A percentile compares a stretch with the other conserved stretches of the same genome.
These are phyloP conservation scores for Zapus hudsonius DNA, from an alignment of 2,113 vertebrate genomes.

Conservation along the genomic window DNA sequence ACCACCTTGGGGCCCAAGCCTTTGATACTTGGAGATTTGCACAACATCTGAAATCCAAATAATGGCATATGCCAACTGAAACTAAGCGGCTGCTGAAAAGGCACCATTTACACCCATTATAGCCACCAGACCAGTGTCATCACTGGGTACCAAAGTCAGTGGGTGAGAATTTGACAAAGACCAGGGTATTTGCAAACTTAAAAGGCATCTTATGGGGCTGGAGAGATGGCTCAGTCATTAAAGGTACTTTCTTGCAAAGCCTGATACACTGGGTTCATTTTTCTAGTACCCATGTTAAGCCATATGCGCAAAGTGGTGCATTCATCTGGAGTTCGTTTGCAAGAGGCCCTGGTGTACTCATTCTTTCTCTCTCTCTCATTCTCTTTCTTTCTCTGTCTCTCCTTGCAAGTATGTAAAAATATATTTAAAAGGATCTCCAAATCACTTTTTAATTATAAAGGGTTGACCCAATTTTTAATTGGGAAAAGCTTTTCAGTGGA, in stretches of 20 bases:
- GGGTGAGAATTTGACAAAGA: background rate
- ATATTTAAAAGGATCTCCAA: background rate
- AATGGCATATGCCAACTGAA: background rate
- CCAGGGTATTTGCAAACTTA: background rate
- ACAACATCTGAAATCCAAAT: background rate
- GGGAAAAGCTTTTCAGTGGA: background rate
- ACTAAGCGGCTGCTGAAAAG: background rate
- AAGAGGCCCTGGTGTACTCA: too few species aligned
- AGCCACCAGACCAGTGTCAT: background rate
- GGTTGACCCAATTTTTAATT: background rate
- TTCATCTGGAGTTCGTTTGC: too few species aligned
- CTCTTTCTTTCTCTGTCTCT: too few species aligned
- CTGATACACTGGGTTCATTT: too few species aligned
- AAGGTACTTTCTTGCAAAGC: too few species aligned
- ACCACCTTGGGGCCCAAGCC: background rate
- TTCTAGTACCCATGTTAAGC: too few species aligned
- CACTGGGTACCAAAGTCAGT: background rate
- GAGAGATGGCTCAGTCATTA: too few species aligned
- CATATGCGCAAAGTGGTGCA: too few species aligned
- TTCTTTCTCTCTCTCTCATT: too few species aligned
- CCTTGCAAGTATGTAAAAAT: too few species aligned
- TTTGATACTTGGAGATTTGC: background rate
- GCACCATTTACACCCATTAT: background rate
- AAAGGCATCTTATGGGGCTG: too few species aligned
- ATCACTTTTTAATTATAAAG: conserved; percentile 14